Conservation (phyloP, 2,797 vertebrate species). For the Sebastes vulpes region DNA sequence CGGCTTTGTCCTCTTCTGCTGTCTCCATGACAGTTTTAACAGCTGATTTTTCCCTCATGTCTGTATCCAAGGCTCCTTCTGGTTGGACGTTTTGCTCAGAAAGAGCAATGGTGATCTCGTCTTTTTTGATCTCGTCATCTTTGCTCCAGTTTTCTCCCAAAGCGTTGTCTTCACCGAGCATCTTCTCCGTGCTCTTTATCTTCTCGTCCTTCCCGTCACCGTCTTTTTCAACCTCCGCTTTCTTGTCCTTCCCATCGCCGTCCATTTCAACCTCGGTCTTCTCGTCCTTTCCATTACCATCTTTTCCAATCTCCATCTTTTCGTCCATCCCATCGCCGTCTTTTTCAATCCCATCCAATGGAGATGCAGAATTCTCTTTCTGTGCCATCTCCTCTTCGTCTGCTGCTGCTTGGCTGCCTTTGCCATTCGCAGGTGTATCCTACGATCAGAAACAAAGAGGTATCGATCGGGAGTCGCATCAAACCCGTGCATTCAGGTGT, state of each 20-base stretch:
- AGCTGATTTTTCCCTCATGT: neutral
- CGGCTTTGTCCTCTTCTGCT: neutral
- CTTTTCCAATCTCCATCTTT: neutral
- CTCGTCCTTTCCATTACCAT: accelerated
- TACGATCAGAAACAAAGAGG: slow-evolving; percentile 8
- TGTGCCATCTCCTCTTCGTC: neutral
- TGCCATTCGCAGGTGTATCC: slow-evolving; percentile 28
- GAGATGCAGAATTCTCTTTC: neutral
- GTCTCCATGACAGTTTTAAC: neutral
- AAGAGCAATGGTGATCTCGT: accelerated
- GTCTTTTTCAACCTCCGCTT: no score
- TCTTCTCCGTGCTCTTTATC: neutral
- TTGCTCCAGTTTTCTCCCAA: neutral
- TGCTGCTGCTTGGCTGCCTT: slow-evolving; percentile 2
- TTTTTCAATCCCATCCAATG: neutral
- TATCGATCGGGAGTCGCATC: neutral
- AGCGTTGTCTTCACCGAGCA: neutral
- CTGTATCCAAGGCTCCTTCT: neutral
- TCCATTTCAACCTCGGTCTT: no score
- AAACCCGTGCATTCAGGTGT: neutral
- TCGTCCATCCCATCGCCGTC: accelerated
- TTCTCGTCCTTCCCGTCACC: no score
- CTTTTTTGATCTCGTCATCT: neutral
- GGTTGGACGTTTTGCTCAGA: neutral
- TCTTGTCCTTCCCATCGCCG: no score